Conservation (phyloP, 2,113 vertebrate genomes). For the Peromyscus polionotus region DNA sequence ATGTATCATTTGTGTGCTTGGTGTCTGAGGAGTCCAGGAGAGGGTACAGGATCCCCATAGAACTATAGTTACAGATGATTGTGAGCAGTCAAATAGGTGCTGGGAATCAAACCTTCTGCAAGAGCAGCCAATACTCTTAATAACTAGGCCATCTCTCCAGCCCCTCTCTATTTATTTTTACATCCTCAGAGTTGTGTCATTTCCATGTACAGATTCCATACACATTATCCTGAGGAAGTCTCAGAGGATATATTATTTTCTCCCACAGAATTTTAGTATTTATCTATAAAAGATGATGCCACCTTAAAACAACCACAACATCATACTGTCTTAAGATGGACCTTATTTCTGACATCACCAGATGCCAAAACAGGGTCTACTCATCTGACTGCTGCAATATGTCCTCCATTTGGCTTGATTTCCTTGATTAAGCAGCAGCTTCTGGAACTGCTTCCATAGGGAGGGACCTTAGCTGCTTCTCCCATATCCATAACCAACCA, state of each 20-base stretch:
- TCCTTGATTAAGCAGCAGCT: background rate
- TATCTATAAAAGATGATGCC: background rate
- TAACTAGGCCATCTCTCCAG: background rate
- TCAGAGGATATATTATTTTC: background rate
- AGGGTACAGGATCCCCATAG: background rate
- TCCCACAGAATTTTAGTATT: background rate
- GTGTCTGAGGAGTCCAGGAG: background rate
- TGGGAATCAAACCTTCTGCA: background rate
- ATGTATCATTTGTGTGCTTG: background rate
- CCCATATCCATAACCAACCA: background rate
- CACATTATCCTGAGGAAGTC: background rate
- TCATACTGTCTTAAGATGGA: background rate
- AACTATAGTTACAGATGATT: background rate
- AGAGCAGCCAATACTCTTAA: background rate
- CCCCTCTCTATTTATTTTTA: background rate
- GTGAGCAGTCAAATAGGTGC: background rate
- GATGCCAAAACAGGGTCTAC: background rate
- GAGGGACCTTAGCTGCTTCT: background rate
- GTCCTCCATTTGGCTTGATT: background rate
- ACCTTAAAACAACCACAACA: background rate
- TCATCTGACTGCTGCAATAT: background rate
- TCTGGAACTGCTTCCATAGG: background rate
- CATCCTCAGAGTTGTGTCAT: background rate
- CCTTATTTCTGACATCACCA: background rate
- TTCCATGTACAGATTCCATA: background rate